Evolutionary conservation across 2,888 invertebrate genomes (phyloP).

Genomic region (Drosophila peninsularis): DNA sequence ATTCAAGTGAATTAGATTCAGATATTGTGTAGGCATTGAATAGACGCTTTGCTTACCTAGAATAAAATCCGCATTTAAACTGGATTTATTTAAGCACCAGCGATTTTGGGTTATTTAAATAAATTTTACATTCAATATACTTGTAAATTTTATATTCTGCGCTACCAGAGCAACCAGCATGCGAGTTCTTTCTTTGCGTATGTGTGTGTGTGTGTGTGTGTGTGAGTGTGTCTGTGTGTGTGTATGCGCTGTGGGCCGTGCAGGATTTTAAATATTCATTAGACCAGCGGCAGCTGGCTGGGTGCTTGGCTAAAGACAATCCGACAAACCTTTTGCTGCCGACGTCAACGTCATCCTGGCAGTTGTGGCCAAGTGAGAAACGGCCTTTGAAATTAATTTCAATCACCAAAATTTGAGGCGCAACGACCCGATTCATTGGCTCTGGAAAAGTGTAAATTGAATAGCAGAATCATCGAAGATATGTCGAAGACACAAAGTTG

Average conservation of each 20-base stretch:
- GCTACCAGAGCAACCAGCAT: slow-evolving; percentile 52
- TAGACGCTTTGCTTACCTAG: slow-evolving; percentile 13
- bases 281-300: slow-evolving; percentile 50
- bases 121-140: slow-evolving; percentile 69
- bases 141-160: slow-evolving; percentile 69
- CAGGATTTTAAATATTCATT: slow-evolving; percentile 77
- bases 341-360: slow-evolving; percentile 54
- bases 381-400: slow-evolving; percentile 79
- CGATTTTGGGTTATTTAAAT: slow-evolving; percentile 62
- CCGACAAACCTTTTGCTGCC: slow-evolving; percentile 32
- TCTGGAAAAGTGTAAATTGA: slow-evolving; percentile 55
- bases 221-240: slow-evolving; percentile 5
- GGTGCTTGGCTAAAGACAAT: slow-evolving; percentile 37
- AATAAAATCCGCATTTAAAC: slow-evolving; percentile 36
- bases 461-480: slow-evolving; percentile 47
- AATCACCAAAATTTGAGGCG: slow-evolving; percentile 68
- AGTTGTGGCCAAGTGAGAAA: slow-evolving; percentile 48
- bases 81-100: slow-evolving; percentile 53
- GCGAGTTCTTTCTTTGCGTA: slow-evolving; percentile 18
- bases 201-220: slow-evolving; percentile 6
- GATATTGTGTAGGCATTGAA: slow-evolving; percentile 15
- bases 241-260: slow-evolving; percentile 45
- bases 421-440: slow-evolving; percentile 49
- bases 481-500: slow-evolving; percentile 1
- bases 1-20: slow-evolving; percentile 23